Evolutionary conservation across 2,888 invertebrate genomes (phyloP), one percentile per base, ranked within the genome.

Genomic region (Peribatodes rhomboidaria): DNA sequence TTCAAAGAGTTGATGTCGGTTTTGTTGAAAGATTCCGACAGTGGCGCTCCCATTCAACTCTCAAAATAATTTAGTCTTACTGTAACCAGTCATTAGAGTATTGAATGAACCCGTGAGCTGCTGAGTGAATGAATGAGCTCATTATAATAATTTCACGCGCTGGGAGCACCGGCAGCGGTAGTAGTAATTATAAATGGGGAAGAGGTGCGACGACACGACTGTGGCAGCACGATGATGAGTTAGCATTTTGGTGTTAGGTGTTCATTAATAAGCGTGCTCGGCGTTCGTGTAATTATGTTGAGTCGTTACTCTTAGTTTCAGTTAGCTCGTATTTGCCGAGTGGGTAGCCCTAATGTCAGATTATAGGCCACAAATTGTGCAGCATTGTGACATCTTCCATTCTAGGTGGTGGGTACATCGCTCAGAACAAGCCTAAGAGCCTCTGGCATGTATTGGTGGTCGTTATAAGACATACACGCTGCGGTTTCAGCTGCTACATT

Each of bases 91-190:
- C 50, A 57, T 62, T 57, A 56, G 54, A 59, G 58, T 62, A 61
- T 42, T 61, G 69, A 70, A 67, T 61, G 65, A 65, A 65, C 16
- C 14, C 3, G 18, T 9, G 18, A 14, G 33, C 39, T 14, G 49
- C 33, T 54, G 56, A 62, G 44, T 55, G 67, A 66, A 58, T 66
- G 65, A 66, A 62, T 60, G 69, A 52, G 65, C 60, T 67, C 66
- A 66, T 70, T 67, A 70, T 67, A 61, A 68, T 70, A 68, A 68
- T 65, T 70, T 70, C 66, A 68, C 70, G 61, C 67, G 16, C 53
- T 44, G 16, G 18, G 33, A 42, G 27, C 49, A 41, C 37, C 13
- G 27, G 58, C 49, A 41, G 41, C 13, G 27, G 58, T 16, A 35
- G 41, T 67, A 65, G 65, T 67, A 65, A 67, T 7, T 9, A 8